Base-by-base conservation (phyloP, 1,140 invertebrate genomes). In the Drusus annulatus region DNA sequence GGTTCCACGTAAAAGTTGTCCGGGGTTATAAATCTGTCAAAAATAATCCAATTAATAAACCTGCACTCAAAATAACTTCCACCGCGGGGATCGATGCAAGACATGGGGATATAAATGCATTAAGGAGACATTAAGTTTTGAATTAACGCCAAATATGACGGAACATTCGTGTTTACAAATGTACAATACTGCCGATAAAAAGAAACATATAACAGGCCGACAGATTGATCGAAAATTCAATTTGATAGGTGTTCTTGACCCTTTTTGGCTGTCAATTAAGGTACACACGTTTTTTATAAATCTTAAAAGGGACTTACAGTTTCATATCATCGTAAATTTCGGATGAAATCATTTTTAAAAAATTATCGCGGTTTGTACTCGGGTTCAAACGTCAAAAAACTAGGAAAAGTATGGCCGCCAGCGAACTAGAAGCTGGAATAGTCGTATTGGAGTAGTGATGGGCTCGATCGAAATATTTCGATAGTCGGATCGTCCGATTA, bases 1-100 rank as follows among this genome's bases (percentile, higher is more conserved):
- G 94, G 93, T 87, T 95, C 93, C 45, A 95, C 88, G 81, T 93
- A 93, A 87, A 95, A 95, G 84, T 93, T 94, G 79, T 95, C 94
- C 25, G 92, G 90, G n/a, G 93, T 94, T 54, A 92, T 91, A 84
- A 94, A 93, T 83, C 93, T 94, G 80, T 65, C 90, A 89, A 63
- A 16, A 52, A 69, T 19, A 58, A 77, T 74, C 23, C 23, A 74
- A 54, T 56, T 71, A 71, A 69, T 51, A 17, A 71, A 21, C 31
- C 19, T 21, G 36, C 54, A 56, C 16, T 56, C 5, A 17, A 17
- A 56, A n/a, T 56, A 56, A 56, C 54, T 56, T 7, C 19, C 54
- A 4, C 1, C n/a, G 1, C 3, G 36, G 7, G 36, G 36, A 13
- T 13, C 36, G 13, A 45, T 13, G 36, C 10, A 56, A 56, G 8